Conservation (phyloP, 2,888 invertebrate species). For the Chelonus formosanus region DNA sequence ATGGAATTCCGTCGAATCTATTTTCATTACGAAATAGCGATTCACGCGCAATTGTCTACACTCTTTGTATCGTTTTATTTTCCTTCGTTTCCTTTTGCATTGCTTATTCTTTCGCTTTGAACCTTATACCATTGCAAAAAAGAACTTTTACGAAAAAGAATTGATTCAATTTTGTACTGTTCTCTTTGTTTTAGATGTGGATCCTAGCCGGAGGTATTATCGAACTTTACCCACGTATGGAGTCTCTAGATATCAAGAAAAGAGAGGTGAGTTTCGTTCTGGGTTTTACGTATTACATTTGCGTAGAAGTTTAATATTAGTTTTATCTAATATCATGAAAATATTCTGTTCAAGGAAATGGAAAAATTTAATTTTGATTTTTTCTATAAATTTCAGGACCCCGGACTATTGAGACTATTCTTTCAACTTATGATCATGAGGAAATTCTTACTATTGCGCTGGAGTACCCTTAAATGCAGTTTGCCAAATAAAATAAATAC, state of each 20-base stretch:
- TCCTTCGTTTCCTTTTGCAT: neutral
- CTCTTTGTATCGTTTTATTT: slow-evolving; percentile 34
- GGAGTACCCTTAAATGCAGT: slow-evolving; percentile 50
- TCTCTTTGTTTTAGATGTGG: slow-evolving; percentile 52
- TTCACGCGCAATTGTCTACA: slow-evolving; percentile 38
- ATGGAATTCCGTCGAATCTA: slow-evolving; percentile 43
- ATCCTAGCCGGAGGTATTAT: slow-evolving; percentile 55
- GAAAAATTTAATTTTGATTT: neutral
- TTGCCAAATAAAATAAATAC: slow-evolving; percentile 49
- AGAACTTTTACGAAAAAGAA: slow-evolving; percentile 30
- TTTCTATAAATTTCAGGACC: slow-evolving; percentile 49
- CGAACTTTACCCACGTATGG: slow-evolving; percentile 52
- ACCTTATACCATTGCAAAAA: neutral
- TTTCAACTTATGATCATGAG: slow-evolving; percentile 56
- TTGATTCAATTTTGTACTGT: slow-evolving; percentile 36
- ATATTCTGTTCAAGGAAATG: neutral
- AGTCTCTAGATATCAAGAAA: slow-evolving; percentile 49
- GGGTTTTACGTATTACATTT: neutral
- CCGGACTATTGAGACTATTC: slow-evolving; percentile 50
- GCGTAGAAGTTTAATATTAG: neutral
- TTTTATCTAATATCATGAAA: neutral
- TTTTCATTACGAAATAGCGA: slow-evolving; percentile 44
- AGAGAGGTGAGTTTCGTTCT: slow-evolving; percentile 46
- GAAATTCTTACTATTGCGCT: slow-evolving; percentile 56
- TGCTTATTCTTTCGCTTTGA: neutral